phyloP scores from a whole-genome alignment of 2,113 vertebrate genomes.

The Dicerorhinus sumatrensis region DNA sequence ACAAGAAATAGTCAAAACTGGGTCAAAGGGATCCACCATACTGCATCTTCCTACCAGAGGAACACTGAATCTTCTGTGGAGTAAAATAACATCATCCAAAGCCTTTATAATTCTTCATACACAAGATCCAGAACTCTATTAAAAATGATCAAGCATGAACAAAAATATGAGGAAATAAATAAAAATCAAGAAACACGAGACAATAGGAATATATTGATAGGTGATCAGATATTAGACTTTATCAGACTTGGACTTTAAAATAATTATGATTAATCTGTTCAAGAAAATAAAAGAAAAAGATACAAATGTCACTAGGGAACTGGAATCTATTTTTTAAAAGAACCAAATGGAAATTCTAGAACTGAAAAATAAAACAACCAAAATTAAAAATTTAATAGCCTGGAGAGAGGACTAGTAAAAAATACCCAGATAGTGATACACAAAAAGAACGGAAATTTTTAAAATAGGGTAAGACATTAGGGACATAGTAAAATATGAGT shows the following conservation, averaged over 20 bases:
- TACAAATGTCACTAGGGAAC: neutral
- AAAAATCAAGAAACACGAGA: conserved; percentile 13
- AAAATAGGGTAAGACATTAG: neutral
- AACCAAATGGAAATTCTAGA: neutral
- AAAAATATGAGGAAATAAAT: neutral
- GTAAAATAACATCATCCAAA: conserved; percentile 1
- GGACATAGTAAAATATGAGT: neutral
- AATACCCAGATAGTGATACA: neutral
- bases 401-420: neutral
- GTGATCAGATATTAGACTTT: neutral
- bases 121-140: neutral
- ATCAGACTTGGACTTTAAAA: neutral
- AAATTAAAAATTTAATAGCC: neutral
- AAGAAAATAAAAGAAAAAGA: neutral
- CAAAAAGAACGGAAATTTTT: neutral
- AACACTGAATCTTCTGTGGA: neutral
- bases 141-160: neutral
- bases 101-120: neutral
- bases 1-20: neutral
- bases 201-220: neutral
- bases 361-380: neutral
- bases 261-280: neutral
- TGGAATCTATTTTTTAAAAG: neutral
- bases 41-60: neutral
- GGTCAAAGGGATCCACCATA: neutral